phyloP scores from a whole-genome alignment of 2,888 invertebrate species.

The Diadromus collaris region DNA sequence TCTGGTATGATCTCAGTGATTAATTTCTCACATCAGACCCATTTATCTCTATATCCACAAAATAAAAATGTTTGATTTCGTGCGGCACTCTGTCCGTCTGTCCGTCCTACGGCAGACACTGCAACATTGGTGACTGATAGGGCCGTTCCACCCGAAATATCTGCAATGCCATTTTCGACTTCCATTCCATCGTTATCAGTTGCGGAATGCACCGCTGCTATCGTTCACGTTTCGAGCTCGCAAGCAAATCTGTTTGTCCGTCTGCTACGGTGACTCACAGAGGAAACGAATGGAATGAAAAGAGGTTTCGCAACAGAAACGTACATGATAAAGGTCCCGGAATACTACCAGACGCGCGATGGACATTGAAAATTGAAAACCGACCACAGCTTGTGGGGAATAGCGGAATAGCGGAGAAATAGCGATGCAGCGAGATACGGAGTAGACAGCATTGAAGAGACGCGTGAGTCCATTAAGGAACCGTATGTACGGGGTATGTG shows the following conservation, averaged over 20 bases:
- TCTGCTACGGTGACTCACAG: not conserved
- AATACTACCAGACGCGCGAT: not conserved
- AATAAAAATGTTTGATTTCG: not conserved
- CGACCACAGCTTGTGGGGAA: not conserved
- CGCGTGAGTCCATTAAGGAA: constrained; percentile 58
- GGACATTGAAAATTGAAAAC: not conserved
- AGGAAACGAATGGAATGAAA: constrained; percentile 6
- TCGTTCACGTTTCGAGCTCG: not conserved
- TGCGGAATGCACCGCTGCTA: not conserved
- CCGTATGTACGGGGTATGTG: constrained; percentile 16
- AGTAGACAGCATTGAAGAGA: constrained; percentile 52
- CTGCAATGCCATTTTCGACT: not conserved
- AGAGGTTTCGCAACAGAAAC: not conserved
- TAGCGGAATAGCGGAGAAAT: constrained; percentile 9
- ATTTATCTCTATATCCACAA: not conserved
- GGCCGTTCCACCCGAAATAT: not conserved
- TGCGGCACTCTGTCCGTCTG: not conserved
- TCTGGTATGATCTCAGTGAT: not conserved
- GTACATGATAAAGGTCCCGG: not conserved
- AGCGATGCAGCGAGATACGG: constrained; percentile 28
- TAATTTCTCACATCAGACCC: not conserved
- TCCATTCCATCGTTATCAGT: not conserved
- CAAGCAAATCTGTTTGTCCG: not conserved
- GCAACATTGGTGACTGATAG: not conserved
- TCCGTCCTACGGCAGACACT: not conserved